phyloP scores from a whole-genome alignment of 1,140 invertebrate species.

The Drosophila obscura region DNA sequence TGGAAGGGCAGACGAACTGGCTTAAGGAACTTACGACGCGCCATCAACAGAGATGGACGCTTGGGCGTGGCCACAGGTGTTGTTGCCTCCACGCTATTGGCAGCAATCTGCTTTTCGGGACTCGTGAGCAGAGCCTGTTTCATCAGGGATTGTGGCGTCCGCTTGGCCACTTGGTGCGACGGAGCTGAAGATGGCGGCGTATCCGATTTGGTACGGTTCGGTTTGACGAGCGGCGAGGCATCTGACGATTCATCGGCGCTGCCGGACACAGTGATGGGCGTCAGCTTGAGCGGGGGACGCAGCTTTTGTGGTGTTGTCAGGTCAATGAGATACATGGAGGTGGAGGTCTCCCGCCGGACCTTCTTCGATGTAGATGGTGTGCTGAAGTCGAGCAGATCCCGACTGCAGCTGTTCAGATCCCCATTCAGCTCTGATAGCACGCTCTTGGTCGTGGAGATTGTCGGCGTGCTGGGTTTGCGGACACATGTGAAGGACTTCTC shows the following conservation, averaged over 20 bases:
- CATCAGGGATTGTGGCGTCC: constrained; percentile 73
- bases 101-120: constrained; percentile 62
- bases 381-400: constrained; percentile 50
- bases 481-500: constrained; percentile 75
- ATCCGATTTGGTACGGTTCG: constrained; percentile 24
- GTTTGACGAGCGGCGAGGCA: constrained; percentile 51
- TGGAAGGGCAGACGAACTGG: constrained; percentile 51
- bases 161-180: constrained; percentile 24
- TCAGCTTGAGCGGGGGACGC: constrained; percentile 39
- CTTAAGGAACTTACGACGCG: constrained; percentile 38
- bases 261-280: constrained; percentile 35
- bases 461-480: constrained; percentile 36
- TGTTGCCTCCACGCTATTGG: constrained; percentile 14
- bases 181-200: too few species aligned
- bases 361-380: constrained; percentile 75
- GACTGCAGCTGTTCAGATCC: constrained; percentile 68
- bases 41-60: constrained; percentile 8
- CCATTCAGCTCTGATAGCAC: constrained; percentile 64
- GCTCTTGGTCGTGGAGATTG: constrained; percentile 62
- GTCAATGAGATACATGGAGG: constrained; percentile 76
- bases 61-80: constrained; percentile 19
- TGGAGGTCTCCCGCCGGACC: constrained; percentile 44
- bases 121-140: constrained; percentile 72
- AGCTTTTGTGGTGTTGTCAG: constrained; percentile 70
- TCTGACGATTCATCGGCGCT: constrained; percentile 53